phyloP scores from a whole-genome alignment of 2,113 vertebrate genomes.

The Heterochromis multidens region DNA sequence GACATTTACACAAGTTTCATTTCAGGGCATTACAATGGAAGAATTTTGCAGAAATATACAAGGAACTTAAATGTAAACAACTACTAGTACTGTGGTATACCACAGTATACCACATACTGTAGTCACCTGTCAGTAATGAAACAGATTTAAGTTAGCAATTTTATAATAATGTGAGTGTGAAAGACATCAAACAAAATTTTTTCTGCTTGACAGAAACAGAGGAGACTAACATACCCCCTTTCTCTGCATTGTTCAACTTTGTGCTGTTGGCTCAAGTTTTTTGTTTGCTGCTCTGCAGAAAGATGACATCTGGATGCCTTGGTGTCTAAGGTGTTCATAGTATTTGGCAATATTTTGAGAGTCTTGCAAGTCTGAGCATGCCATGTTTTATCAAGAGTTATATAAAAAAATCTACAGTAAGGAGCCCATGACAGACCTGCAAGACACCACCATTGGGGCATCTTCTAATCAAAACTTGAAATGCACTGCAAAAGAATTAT shows the following conservation, averaged over 20 bases:
- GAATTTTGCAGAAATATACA: neutral
- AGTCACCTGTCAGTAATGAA: neutral
- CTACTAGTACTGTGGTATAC: neutral
- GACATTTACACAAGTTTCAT: slow-evolving; percentile 12
- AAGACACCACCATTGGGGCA: slow-evolving; percentile 34
- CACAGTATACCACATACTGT: neutral
- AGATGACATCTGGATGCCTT: slow-evolving; percentile 78
- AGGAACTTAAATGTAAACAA: neutral
- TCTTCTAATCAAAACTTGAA: slow-evolving; percentile 34
- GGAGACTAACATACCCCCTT: slow-evolving; percentile 27
- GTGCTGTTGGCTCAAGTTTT: slow-evolving; percentile 80
- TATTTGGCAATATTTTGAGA: slow-evolving; percentile 72
- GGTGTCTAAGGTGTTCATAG: slow-evolving; percentile 78
- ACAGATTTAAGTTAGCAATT: neutral
- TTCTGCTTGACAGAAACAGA: slow-evolving; percentile 52
- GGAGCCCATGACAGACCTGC: slow-evolving; percentile 49
- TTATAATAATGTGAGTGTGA: neutral
- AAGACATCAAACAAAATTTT: slow-evolving; percentile 53
- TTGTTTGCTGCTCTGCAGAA: slow-evolving; percentile 76
- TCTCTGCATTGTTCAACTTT: slow-evolving; percentile 65
- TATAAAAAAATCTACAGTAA: slow-evolving; percentile 30
- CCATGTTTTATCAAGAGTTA: slow-evolving; percentile 52
- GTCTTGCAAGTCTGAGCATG: slow-evolving; percentile 41
- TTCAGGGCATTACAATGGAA: slow-evolving; percentile 7
- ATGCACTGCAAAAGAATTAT: neutral